phyloP scores from a whole-genome alignment of 2,113 vertebrate species.

The Corydoras sp. region DNA sequence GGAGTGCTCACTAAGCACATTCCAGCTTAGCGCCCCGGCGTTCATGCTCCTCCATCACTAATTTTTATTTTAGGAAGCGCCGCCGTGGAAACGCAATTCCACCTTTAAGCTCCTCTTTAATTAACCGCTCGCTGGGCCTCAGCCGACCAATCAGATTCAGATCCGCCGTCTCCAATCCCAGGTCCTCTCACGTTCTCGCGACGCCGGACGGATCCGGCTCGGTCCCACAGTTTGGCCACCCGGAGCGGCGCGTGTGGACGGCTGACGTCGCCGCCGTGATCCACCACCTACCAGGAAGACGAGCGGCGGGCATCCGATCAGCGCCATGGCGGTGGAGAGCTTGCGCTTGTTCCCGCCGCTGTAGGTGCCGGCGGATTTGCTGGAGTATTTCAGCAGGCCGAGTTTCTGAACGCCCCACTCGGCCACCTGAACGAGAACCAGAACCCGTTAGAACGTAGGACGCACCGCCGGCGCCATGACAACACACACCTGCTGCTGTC shows the following conservation, averaged over 20 bases:
- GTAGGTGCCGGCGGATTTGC: constrained; percentile 85
- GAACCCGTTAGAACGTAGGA: too few species aligned
- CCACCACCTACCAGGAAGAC: constrained; percentile 93
- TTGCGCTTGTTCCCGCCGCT: constrained; percentile 96
- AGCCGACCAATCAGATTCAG: too few species aligned
- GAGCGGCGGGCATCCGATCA: constrained; percentile 89
- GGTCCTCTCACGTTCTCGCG: too few species aligned
- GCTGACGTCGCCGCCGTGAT: too few species aligned
- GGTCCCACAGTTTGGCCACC: too few species aligned
- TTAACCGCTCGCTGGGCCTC: too few species aligned
- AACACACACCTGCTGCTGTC: too few species aligned
- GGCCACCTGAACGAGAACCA: constrained; percentile 85
- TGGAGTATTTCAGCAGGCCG: constrained; percentile 84
- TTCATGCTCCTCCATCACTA: not conserved
- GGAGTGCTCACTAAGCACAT: constrained; percentile 2
- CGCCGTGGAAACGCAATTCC: not conserved
- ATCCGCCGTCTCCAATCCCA: too few species aligned
- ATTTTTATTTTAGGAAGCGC: constrained; percentile 13
- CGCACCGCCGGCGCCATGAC: too few species aligned
- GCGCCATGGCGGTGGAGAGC: constrained; percentile 91
- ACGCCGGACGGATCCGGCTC: too few species aligned
- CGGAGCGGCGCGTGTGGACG: too few species aligned
- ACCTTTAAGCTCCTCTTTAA: constrained; percentile 29
- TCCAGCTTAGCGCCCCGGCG: not conserved
- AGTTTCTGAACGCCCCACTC: constrained; percentile 95